Conservation (phyloP, 2,113 vertebrate genomes). For the Bufo gargarizans region DNA sequence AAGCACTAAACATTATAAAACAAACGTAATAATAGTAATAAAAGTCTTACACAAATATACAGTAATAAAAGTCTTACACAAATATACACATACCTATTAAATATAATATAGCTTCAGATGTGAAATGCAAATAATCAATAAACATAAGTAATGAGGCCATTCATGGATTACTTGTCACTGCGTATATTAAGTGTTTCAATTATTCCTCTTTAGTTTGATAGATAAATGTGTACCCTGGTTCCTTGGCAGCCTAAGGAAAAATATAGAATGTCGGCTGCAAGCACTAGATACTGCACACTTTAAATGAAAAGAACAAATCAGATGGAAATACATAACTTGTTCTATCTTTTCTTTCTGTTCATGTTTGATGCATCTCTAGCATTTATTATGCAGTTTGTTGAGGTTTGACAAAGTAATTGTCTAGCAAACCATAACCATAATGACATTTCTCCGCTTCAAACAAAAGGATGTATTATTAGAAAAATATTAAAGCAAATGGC, state of each 20-base stretch:
- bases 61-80: neutral
- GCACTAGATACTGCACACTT: slow-evolving; percentile 70
- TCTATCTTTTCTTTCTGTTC: slow-evolving; percentile 71
- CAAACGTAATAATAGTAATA: neutral
- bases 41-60: no score
- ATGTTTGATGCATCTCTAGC: slow-evolving; percentile 79
- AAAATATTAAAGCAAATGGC: slow-evolving; percentile 70
- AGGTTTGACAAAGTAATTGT: slow-evolving; percentile 84
- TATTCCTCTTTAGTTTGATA: slow-evolving; percentile 80
- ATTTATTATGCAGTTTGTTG: slow-evolving; percentile 83
- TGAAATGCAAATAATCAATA: slow-evolving; percentile 81
- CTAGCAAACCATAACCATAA: slow-evolving; percentile 78
- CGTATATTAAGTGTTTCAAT: slow-evolving; percentile 81
- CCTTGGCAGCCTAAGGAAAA: slow-evolving; percentile 67
- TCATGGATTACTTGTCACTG: slow-evolving; percentile 74
- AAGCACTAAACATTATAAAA: neutral
- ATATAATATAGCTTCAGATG: slow-evolving; percentile 12
- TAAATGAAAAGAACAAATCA: slow-evolving; percentile 74
- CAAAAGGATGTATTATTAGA: slow-evolving; percentile 65
- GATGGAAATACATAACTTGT: slow-evolving; percentile 78
- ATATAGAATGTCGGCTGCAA: slow-evolving; percentile 71
- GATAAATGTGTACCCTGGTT: slow-evolving; percentile 74
- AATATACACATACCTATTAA: slow-evolving; percentile 32
- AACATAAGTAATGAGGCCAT: slow-evolving; percentile 77
- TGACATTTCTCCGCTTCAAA: slow-evolving; percentile 72